phyloP scores from a whole-genome alignment of 1,140 invertebrate genomes.

The Lethrus apterus region DNA sequence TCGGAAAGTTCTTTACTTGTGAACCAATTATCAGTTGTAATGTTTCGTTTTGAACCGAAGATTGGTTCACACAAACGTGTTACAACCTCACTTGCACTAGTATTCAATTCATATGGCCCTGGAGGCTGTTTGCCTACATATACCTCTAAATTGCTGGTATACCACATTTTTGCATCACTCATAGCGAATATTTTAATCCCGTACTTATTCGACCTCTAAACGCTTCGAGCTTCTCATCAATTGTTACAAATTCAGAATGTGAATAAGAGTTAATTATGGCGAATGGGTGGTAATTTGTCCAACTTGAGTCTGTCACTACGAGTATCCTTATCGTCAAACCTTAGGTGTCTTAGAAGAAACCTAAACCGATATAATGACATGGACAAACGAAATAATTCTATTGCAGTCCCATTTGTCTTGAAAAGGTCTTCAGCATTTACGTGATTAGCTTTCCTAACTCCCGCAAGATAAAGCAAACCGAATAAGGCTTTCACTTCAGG shows the following conservation, averaged over 20 bases:
- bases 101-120: slow-evolving; percentile 21
- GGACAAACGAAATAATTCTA: slow-evolving; percentile 20
- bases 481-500: slow-evolving; percentile 2
- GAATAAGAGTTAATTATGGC: no score
- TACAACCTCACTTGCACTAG: slow-evolving; percentile 23
- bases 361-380: slow-evolving; percentile 23
- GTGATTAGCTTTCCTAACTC: slow-evolving; percentile 1
- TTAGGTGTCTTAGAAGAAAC: slow-evolving; percentile 19
- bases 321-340: slow-evolving; percentile 26
- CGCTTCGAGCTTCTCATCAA: slow-evolving; percentile 40
- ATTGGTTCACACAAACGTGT: slow-evolving; percentile 26
- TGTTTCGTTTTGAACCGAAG: slow-evolving; percentile 30
- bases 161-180: slow-evolving; percentile 26
- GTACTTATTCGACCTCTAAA: slow-evolving; percentile 41
- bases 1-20: slow-evolving; percentile 22
- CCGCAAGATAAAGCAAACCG: slow-evolving; percentile 5
- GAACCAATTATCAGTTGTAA: slow-evolving; percentile 35
- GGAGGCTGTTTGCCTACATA: slow-evolving; percentile 27
- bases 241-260: slow-evolving; percentile 30
- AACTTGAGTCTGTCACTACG: slow-evolving; percentile 15
- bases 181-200: slow-evolving; percentile 36
- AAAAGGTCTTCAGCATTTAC: slow-evolving; percentile 10
- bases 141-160: slow-evolving; percentile 28
- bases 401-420: slow-evolving; percentile 14
- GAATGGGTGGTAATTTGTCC: slow-evolving; percentile 23